Base-by-base conservation (phyloP, 1,140 invertebrate genomes). In the Penaeus indicus region DNA sequence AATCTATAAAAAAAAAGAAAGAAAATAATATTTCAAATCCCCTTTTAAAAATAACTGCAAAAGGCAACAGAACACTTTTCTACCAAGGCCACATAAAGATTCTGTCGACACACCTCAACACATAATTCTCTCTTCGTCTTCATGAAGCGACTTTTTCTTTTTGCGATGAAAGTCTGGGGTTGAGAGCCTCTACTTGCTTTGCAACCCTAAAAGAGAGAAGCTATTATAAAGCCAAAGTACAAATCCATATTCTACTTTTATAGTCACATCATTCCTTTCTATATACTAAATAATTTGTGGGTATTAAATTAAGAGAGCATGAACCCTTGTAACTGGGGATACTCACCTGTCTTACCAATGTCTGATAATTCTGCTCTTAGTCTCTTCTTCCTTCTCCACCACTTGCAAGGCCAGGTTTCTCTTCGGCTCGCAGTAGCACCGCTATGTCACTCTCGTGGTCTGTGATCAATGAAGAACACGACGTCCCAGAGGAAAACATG, bases 401-500 rank as follows among this genome's bases (percentile, higher is more conserved):
- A 90, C 78, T 77, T 86, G 87, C 25, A 89, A 72, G 79, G 91
- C 86, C 19, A 92, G 54, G n/a, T n/a, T n/a, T 90, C 91, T 62
- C 93, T 90, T n/a, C n/a, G 91, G 93, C 92, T 75, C 92, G 94
- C 90, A 94, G 94, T 54, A 98, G 93, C 60, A 96, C 94, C 38
- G 96, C 95, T 22, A 94, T 88, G 95, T 94, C 54, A 95, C 94
- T 90, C 95, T 93, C 19, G 94, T n/a, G 92, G 93, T 98, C 97
- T 72, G 94, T 95, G 19, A 96, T 95, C 89, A 98, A 95, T 77
- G 95, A 95, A 97, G 95, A 10, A 98, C 93, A 32, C 98, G 93
- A 91, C 96, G 95, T 91, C 98, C 97, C 87, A 98, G 93, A n/a
- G 0, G 97, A 97, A 92, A 99, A 98, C 94, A 97, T 96, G 18